Base-by-base conservation (phyloP, 2,797 vertebrate genomes). In the Nothura maculosa region DNA sequence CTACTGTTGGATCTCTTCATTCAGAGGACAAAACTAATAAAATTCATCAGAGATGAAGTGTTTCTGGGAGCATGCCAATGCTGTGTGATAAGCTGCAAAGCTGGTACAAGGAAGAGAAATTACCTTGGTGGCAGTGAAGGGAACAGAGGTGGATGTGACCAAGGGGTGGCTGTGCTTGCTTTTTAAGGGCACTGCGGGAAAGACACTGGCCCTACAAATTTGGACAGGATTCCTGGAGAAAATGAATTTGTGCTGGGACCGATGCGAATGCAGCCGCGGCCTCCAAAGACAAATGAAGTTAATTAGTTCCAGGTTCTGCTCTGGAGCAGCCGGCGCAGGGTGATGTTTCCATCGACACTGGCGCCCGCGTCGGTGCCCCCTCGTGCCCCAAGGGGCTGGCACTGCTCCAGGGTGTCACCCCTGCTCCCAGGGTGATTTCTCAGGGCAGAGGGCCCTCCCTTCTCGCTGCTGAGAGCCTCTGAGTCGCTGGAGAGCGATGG, bases 11-110 rank as follows among this genome's bases (percentile, higher is more conserved):
- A 81, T 96, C 92, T 40, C 54, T 96, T 83, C 92, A 94, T 85
- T 91, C 81, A 72, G 70, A 92, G 90, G 94, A 94, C 85, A 97
- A 95, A 95, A 85, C 89, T 85, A 92, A 96, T 96, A 95, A 95
- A 92, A 96, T 94, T 88, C 92, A 85, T 79, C 66, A 18, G 38
- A 90, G 58, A 38, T 1, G 22, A 88, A 96, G 88, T 12, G 0
- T 95, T 94, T 81, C 91, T 96, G 82, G 88, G 94, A 94, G 28
- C 38, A 14, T 17, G 95, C 96, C 96, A 96, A 96, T 66, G 47
- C 81, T 94, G 85, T 74, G 68, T 0, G 5, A 72, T 63, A 66
- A 76, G 63, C 83, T 72, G 54, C 20, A 2, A 18, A 85, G 40
- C 40, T 12, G 0, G 12, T 1, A 2, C 2, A 2, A 74, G 72